These are phyloP conservation scores for Cavia aperea DNA, from an alignment of 2,113 vertebrate species.

Conservation along the genomic window DNA sequence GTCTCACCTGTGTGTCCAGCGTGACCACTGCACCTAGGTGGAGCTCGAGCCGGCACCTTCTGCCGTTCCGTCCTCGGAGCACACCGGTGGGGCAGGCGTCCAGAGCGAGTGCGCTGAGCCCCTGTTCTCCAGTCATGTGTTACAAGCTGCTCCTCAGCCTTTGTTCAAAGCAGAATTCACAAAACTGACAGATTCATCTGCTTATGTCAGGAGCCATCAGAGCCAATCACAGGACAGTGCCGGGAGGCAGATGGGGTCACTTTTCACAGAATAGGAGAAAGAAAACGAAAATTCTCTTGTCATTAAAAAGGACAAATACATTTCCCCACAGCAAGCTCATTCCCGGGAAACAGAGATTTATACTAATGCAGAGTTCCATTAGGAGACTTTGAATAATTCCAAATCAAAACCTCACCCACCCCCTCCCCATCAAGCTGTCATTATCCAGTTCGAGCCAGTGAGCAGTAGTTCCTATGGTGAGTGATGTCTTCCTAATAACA, in stretches of 20 bases:
- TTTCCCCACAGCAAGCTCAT: neutral
- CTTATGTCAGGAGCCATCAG: constrained; percentile 32
- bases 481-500: neutral
- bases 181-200: constrained; percentile 58
- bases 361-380: constrained; percentile 42
- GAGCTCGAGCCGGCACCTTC: constrained; percentile 49
- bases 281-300: constrained; percentile 38
- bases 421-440: neutral
- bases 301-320: constrained; percentile 56
- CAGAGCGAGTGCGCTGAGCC: neutral
- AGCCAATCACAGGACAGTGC: constrained; percentile 39
- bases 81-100: constrained; percentile 23
- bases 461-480: neutral
- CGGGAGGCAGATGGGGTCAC: constrained; percentile 41
- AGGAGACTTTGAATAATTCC: constrained; percentile 51
- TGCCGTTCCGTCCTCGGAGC: constrained; percentile 25
- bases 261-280: constrained; percentile 40
- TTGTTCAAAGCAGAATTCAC: constrained; percentile 40
- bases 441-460: constrained; percentile 32
- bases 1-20: neutral
- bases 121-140: constrained; percentile 19
- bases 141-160: constrained; percentile 48
- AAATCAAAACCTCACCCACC: constrained; percentile 9
- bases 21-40: constrained; percentile 38
- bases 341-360: constrained; percentile 14